Evolutionary conservation across 2,113 vertebrate genomes (phyloP).

Genomic region (Aegotheles bennettii): DNA sequence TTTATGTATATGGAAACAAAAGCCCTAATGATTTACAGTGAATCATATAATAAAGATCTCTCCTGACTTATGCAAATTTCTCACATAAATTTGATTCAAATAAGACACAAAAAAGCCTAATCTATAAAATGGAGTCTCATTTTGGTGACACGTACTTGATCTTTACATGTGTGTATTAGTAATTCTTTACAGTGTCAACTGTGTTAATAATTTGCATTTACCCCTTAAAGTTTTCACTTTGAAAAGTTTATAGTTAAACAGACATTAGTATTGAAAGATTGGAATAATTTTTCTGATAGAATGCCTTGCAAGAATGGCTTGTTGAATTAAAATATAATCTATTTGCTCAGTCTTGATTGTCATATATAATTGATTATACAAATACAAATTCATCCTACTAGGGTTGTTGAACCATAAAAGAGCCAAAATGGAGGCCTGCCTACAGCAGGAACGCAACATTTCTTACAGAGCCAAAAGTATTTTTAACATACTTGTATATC

Average conservation of each 20-base stretch:
- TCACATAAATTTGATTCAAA: neutral
- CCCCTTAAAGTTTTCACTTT: neutral
- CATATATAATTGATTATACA: neutral
- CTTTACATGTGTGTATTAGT: neutral
- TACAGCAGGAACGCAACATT: neutral
- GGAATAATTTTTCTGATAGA: neutral
- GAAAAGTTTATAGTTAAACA: neutral
- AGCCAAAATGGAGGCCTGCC: neutral
- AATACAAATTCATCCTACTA: neutral
- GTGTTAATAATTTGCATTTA: neutral
- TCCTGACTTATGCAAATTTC: slow-evolving; percentile 27
- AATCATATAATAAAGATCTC: neutral
- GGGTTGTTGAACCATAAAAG: neutral
- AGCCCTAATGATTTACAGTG: neutral
- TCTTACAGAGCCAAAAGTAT: neutral
- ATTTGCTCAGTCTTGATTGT: neutral
- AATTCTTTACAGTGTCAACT: neutral
- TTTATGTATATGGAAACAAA: slow-evolving; percentile 4
- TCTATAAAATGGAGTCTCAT: neutral
- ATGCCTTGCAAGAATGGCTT: neutral
- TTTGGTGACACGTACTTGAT: neutral
- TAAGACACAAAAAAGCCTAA: neutral
- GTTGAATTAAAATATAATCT: neutral
- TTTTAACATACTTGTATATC: neutral
- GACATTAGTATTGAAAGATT: neutral